Base-by-base conservation (phyloP, 1,140 invertebrate genomes). In the Eciton burchellii region DNA sequence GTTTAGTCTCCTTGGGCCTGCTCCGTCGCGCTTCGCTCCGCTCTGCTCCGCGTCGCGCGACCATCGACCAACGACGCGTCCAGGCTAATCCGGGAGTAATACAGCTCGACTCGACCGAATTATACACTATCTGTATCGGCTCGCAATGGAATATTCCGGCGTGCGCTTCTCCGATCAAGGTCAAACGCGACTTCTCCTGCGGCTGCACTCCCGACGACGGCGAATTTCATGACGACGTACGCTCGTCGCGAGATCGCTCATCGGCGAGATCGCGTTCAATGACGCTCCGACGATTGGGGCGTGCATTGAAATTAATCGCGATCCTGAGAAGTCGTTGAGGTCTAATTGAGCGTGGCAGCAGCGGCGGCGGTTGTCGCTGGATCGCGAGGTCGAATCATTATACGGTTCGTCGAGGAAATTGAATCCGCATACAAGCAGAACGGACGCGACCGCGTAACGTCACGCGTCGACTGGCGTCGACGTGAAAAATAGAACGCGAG, bases 1-100 rank as follows among this genome's bases (percentile, higher is more conserved):
- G n/a, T n/a, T n/a, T n/a, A n/a, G 66, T 85, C 84, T 84, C 43
- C 47, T 83, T 70, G 63, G 54, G 21, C 43, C 72, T 83, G 88
- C 73, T 49, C 43, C 65, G 54, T 26, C 52, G 35, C 24, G 57
- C 57, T 29, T 24, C 16, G 45, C 29, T 79, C 4, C 16, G 24
- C 77, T n/a, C 77, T 59, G 26, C 79, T 60, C 41, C 60, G 6
- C 56, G 43, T 49, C 35, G 35, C 35, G 35, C 6, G 35, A 35
- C 6, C 35, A 43, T 35, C 41, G 19, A 41, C 29, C n/a, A 47
- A 65, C 29, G 52, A 79, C 26, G 65, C n/a, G 66, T 68, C 16
- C 45, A 5, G 45, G 16, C 16, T 79, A 79, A 79, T 79, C 49
- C 24, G 21, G 1, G 24, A 56, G 12, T 41, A 21, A 79, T 12